Percentiles rank a stretch among this genome's conserved stretches.
Evolutionary conservation across 2,797 vertebrate species (phyloP).

Genomic region (Acanthopagrus latus): DNA sequence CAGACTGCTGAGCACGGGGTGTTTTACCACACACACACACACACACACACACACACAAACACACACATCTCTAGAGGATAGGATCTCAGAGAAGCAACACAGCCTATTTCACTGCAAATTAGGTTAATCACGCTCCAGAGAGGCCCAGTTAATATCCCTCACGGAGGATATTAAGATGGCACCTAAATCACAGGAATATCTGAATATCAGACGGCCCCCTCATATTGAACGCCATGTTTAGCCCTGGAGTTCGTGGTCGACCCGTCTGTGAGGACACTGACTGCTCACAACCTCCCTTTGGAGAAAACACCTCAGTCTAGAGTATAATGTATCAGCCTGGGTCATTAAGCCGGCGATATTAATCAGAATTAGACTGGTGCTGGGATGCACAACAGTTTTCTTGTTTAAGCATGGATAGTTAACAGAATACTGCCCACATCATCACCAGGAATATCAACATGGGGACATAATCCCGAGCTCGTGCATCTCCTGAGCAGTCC

Average conservation of each 20-base stretch:
- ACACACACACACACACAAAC: slow-evolving; percentile 24
- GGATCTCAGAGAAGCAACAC: slow-evolving; percentile 77
- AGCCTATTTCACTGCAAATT: slow-evolving; percentile 83
- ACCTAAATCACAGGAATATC: slow-evolving; percentile 78
- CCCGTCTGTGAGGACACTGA: slow-evolving; percentile 22
- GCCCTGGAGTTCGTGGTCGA: slow-evolving; percentile 23
- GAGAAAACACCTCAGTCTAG: slow-evolving; percentile 20
- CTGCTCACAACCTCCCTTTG: slow-evolving; percentile 21
- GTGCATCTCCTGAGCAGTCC: background rate
- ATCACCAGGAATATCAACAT: slow-evolving; percentile 24
- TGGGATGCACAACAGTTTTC: slow-evolving; percentile 23
- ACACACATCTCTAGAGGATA: slow-evolving; percentile 67
- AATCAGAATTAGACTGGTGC: slow-evolving; percentile 42
- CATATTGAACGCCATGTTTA: slow-evolving; percentile 40
- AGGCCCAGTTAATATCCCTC: slow-evolving; percentile 82
- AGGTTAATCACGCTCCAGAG: slow-evolving; percentile 83
- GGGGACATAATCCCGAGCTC: background rate
- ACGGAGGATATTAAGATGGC: slow-evolving; percentile 80
- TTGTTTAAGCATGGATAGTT: slow-evolving; percentile 10
- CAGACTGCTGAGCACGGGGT: slow-evolving; percentile 71
- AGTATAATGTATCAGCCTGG: slow-evolving; percentile 24
- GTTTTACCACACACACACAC: slow-evolving; percentile 50
- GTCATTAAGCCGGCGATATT: slow-evolving; percentile 53
- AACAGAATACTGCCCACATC: slow-evolving; percentile 16
- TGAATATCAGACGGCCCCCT: slow-evolving; percentile 66